phyloP scores from a whole-genome alignment of 37 sponge, comb jelly and placozoan genomes.

The Hexactinellida sp. region DNA sequence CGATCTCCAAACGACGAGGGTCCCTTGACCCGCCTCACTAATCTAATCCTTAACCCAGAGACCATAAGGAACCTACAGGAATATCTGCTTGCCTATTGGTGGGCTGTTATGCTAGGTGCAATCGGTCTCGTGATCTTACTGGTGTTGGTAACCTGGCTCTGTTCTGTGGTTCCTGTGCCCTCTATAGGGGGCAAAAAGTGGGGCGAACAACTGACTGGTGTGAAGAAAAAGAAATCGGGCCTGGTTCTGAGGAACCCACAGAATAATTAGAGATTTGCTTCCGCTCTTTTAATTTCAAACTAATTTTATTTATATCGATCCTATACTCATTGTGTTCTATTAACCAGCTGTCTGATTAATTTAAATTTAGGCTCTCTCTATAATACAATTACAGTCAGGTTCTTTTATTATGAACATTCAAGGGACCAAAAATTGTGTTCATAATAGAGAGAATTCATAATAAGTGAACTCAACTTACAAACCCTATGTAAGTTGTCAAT shows the following conservation, averaged over 20 bases:
- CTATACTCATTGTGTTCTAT: too few relatives aligned
- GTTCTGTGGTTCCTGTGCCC: neutral
- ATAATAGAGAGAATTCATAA: too few relatives aligned
- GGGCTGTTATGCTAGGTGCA: neutral
- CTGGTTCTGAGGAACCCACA: neutral
- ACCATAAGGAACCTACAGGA: neutral
- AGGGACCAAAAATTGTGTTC: too few relatives aligned
- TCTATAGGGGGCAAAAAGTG: neutral
- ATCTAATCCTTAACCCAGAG: neutral
- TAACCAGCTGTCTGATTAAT: too few relatives aligned
- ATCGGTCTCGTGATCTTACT: neutral
- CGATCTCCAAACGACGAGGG: neutral
- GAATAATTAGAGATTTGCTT: too few relatives aligned
- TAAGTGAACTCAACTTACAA: too few relatives aligned
- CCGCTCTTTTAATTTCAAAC: too few relatives aligned
- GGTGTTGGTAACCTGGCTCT: neutral
- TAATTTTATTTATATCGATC: too few relatives aligned
- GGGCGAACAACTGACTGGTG: neutral
- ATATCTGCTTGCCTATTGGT: neutral
- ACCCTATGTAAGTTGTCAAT: too few relatives aligned
- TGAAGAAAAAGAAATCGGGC: conserved; percentile 1
- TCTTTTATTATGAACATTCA: too few relatives aligned
- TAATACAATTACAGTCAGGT: too few relatives aligned
- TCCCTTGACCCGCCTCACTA: neutral
- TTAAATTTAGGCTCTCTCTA: too few relatives aligned